Evolutionary conservation across 2,113 vertebrate species (phyloP).

Genomic region (Vireo altiloquus): DNA sequence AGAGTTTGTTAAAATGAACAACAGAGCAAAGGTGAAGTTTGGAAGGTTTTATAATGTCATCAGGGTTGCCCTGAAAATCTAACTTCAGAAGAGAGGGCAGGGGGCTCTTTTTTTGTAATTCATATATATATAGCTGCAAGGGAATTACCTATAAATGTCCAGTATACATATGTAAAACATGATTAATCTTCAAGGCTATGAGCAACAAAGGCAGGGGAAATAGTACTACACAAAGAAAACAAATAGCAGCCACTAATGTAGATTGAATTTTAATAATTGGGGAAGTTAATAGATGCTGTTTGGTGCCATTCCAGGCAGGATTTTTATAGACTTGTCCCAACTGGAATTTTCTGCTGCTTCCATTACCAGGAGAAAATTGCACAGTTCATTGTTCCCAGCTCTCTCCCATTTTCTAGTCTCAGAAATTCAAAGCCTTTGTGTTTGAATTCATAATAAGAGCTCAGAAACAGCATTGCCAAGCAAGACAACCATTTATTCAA

Average conservation of each 20-base stretch:
- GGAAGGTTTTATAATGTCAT: not conserved
- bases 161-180: not conserved
- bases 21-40: not conserved
- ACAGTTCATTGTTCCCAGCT: not conserved
- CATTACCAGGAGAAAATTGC: not conserved
- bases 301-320: not conserved
- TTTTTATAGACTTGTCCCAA: not conserved
- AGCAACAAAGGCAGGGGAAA: not conserved
- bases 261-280: not conserved
- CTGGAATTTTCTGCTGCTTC: not conserved
- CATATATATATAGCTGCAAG: not conserved
- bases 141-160: not conserved
- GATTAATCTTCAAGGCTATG: not conserved
- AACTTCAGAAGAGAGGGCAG: not conserved
- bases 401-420: not conserved
- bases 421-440: not conserved
- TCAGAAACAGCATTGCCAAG: not conserved
- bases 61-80: not conserved
- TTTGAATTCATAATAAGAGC: not conserved
- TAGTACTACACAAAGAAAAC: not conserved
- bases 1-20: not conserved
- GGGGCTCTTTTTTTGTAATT: not conserved
- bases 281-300: not conserved
- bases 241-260: not conserved
- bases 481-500: not conserved